Evolutionary conservation across 2,888 invertebrate species (phyloP), one percentile per base, ranked within the genome.

Genomic region (Epinotia bilunana): DNA sequence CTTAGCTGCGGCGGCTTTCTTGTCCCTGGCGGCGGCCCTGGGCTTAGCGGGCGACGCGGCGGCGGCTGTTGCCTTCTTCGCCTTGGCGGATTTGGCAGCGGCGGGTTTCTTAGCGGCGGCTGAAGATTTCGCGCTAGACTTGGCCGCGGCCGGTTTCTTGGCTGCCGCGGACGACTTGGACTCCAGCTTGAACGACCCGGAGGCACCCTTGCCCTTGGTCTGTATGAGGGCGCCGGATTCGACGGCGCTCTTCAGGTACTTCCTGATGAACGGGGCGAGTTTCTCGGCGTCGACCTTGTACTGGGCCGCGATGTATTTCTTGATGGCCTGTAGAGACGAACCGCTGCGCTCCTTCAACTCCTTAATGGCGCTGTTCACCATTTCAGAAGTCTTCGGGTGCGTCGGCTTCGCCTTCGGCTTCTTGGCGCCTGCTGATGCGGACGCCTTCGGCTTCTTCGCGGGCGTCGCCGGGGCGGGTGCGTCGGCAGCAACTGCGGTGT

Each of bases 241-340:
- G n/a, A 96, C 95, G 18, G 95, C 95, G 16, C 88, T 83, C 83
- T 95, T 95, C 77, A 96, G 74, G 65, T 94, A 95, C 76, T 95
- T 95, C 78, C 94, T 95, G 80, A 96, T 96, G 86, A 94, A 95
- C 2, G 93, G 93, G 1, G 95, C 91, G 63, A 95, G 83, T 80
- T 95, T 95, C 76, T 95, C 95, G 0, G 92, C 90, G 82, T 96
- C 95, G 7, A 95, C 90, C 76, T 95, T 95, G n/a, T n/a, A n/a
- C n/a, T n/a, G n/a, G n/a, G n/a, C n/a, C n/a, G n/a, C n/a, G n/a
- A n/a, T n/a, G n/a, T 95, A 96, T 82, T 96, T 96, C 84, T 95
- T 96, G 84, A 96, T 96, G 2, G 91, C 91, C 83, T 86, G 92
- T 78, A 88, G 82, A 0, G 95, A 95, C 0, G 95, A 96, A 43